These are phyloP conservation scores for Danionella cerebrum DNA, from an alignment of 2,113 vertebrate genomes.

Conservation along the genomic window DNA sequence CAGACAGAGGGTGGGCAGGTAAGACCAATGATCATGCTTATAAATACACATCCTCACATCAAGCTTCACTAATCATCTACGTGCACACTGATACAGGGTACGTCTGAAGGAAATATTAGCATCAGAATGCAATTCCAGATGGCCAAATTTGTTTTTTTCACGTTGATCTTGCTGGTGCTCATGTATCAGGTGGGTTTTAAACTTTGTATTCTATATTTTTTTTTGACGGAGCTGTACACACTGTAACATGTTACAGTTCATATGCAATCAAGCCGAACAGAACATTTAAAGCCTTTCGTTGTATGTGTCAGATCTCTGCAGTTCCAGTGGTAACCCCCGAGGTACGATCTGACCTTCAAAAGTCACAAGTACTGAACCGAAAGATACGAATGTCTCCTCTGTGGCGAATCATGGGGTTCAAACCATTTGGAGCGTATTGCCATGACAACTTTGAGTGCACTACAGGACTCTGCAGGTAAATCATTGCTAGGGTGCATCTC, in stretches of 20 bases:
- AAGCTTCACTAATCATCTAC: neutral
- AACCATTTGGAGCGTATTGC: slow-evolving; percentile 36
- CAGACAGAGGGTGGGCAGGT: neutral
- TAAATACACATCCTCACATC: slow-evolving; percentile 2
- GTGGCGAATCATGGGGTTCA: slow-evolving; percentile 33
- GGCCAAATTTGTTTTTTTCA: neutral
- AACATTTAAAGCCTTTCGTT: too few relatives aligned
- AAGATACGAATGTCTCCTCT: slow-evolving; percentile 29
- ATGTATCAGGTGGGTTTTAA: slow-evolving; percentile 14
- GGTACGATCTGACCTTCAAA: neutral
- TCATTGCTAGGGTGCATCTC: neutral
- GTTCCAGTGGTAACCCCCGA: slow-evolving; percentile 5
- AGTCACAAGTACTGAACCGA: slow-evolving; percentile 8
- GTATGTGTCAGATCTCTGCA: slow-evolving; percentile 13
- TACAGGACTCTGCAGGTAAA: slow-evolving; percentile 37
- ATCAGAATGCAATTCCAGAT: slow-evolving; percentile 3
- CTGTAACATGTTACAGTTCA: too few relatives aligned
- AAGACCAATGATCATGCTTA: neutral
- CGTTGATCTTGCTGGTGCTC: slow-evolving; percentile 12
- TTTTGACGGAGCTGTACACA: too few relatives aligned
- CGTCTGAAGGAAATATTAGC: neutral
- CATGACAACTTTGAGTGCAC: slow-evolving; percentile 26
- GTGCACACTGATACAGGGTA: neutral
- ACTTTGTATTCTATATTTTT: neutral
- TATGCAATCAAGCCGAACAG: too few relatives aligned